Conservation (phyloP, 2,888 invertebrate genomes). For the Ectemnius lituratus region DNA sequence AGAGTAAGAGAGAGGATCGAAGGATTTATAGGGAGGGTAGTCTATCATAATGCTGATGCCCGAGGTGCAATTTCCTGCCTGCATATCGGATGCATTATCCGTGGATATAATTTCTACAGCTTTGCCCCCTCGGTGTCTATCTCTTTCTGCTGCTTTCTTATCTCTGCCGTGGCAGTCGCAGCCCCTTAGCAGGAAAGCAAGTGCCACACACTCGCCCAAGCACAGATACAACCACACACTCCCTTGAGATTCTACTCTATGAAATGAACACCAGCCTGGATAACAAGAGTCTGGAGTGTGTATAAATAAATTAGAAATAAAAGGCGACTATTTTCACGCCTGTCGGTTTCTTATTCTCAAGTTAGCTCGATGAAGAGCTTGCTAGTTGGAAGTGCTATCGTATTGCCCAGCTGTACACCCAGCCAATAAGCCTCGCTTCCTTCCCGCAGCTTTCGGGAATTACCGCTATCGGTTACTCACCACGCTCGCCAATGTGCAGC, state of each 20-base stretch:
- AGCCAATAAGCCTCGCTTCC: too few relatives aligned
- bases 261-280: background rate
- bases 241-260: background rate
- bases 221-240: background rate
- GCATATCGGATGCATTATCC: slow-evolving; percentile 49
- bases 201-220: background rate
- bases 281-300: background rate
- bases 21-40: slow-evolving; percentile 42
- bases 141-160: slow-evolving; percentile 24
- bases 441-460: too few relatives aligned
- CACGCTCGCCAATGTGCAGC: too few relatives aligned
- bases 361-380: background rate
- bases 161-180: slow-evolving; percentile 15
- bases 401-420: too few relatives aligned
- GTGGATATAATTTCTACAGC: slow-evolving; percentile 41
- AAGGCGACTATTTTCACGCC: background rate
- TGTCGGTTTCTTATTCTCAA: background rate
- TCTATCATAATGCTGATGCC: slow-evolving; percentile 38
- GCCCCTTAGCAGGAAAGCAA: too few relatives aligned
- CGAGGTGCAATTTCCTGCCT: slow-evolving; percentile 40
- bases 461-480: too few relatives aligned
- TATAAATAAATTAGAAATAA: slow-evolving; percentile 8
- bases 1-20: slow-evolving; percentile 21
- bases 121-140: slow-evolving; percentile 16
- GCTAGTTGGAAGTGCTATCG: too few relatives aligned